A percentile compares a stretch with the other conserved stretches of the same genome.
These are phyloP conservation scores for Himalopsyche anomala DNA, from an alignment of 2,888 invertebrate species.

Conservation along the genomic window DNA sequence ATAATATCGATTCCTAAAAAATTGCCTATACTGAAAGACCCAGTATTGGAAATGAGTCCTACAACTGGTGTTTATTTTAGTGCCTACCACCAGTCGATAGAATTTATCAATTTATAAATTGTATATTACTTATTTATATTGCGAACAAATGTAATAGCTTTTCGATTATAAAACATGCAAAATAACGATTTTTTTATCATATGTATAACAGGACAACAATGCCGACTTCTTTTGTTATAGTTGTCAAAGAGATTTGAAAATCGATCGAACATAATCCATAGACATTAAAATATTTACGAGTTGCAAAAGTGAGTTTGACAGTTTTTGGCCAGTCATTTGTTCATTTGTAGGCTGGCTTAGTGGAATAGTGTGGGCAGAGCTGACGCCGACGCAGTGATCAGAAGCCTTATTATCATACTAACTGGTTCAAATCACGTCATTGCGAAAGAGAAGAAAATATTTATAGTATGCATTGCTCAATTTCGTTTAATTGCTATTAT, in stretches of 20 bases:
- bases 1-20: too few species aligned
- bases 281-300: not conserved
- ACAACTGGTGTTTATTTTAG: too few species aligned
- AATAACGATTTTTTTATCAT: too few species aligned
- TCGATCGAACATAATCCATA: not conserved
- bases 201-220: too few species aligned
- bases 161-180: too few species aligned
- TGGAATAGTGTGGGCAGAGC: not conserved
- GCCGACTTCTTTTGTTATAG: not conserved
- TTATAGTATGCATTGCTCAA: not conserved
- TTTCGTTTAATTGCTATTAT: too few species aligned
- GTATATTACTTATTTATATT: too few species aligned
- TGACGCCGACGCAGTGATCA: constrained; percentile 4
- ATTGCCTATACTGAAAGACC: too few species aligned
- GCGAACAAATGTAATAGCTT: too few species aligned
- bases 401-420: not conserved
- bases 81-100: too few species aligned
- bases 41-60: too few species aligned
- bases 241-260: not conserved
- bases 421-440: constrained; percentile 26
- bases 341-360: constrained; percentile 1
- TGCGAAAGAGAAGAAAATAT: constrained; percentile 4
- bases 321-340: not conserved
- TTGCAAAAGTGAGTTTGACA: not conserved
- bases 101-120: too few species aligned